Evolutionary conservation across 2,113 vertebrate genomes (phyloP), one percentile per base, ranked within the genome.

Genomic region (Corapipo altera): DNA sequence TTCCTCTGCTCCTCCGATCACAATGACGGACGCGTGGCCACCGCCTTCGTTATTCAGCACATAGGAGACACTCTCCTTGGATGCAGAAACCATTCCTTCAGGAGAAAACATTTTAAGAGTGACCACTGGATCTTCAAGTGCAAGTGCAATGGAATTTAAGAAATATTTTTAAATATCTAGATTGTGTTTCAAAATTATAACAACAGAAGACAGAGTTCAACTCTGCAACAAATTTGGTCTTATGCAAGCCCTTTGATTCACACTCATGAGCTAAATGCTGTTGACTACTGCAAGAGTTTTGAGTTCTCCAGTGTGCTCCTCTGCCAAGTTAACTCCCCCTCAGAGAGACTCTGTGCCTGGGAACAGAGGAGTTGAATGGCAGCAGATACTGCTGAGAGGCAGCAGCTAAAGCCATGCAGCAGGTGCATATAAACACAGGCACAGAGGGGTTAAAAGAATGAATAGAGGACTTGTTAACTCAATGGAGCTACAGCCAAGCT

Each of bases 1-100:
- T 39, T 98, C 98, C 55, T 98, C 92, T 32, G 98, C 98, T 27
- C 98, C 98, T 43, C 98, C 98, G 1, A 98, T 96, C 51, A 98
- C 97, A 48, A 98, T 98, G 77, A 98, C 0, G 0, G 98, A 98
- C 2, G 98, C 95, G 5, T 98, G 98, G 55, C 98, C 98, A 1
- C 98, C 98, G 35, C 83, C 86, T 33, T 97, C 15, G 7, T 96
- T 97, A 84, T 64, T 98, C 85, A 98, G 88, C 78, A 98, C 96
- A 0, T 98, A 84, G 0, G 97, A 98, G 61, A 98, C 79, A 7
- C 98, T 98, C 88, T 95, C 91, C 95, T 98, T 98, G 74, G 98
- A 97, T 46, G 97, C 97, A 6, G 98, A 98, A 85, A 98, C 98
- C 39, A 95, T 26, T 43, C 98, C 98, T 98, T 96, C 23, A 84